Base-by-base conservation (phyloP, 37 sponge, comb jelly and placozoan genomes). In the Cladorhizidae sp. region DNA sequence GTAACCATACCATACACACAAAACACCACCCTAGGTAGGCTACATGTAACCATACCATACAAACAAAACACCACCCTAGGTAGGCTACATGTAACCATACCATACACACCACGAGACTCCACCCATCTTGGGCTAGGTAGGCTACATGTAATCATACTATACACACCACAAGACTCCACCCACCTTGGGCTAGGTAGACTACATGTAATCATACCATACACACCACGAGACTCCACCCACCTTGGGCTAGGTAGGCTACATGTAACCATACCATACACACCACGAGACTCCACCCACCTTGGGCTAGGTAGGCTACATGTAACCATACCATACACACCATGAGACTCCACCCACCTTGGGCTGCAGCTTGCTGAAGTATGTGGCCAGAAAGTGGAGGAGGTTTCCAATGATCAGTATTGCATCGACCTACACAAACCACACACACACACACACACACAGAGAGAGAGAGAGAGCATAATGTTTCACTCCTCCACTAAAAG, bases 331-430 rank as follows among this genome's bases (percentile, higher is more conserved):
- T n/a, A n/a, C n/a, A n/a, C 23, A 74, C 6, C 50, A 21, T 72
- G 14, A 40, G 15, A 42, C 2, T 43, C 17, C 1, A 6, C 3
- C 25, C 33, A 76, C 75, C 67, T 82, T 62, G 26, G 38, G 25
- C 11, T 21, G 28, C 45, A 73, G 50, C 23, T 82, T 74, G n/a
- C 12, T 37, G 65, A 58, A 75, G 70, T 76, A 83, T 32, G 41
- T 76, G 26, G 84, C 76, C 39, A 83, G 55, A 28, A 49, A 62
- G 35, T 76, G 75, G 31, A 76, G 57, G 18, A 76, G 23, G 40
- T 32, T 56, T 18, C 76, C 61, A 25, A 76, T 12, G 26, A 64
- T 75, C 9, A 55, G 26, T 17, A 62, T 49, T 38, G 29, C 40
- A 26, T 82, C 75, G 21, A 74, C 49, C 74, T 74, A 56, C 21